Evolutionary conservation across 92 coral and sea anemone genomes (phyloP), one percentile per base, ranked within the genome.

Genomic region (Paramuricea clavata): DNA sequence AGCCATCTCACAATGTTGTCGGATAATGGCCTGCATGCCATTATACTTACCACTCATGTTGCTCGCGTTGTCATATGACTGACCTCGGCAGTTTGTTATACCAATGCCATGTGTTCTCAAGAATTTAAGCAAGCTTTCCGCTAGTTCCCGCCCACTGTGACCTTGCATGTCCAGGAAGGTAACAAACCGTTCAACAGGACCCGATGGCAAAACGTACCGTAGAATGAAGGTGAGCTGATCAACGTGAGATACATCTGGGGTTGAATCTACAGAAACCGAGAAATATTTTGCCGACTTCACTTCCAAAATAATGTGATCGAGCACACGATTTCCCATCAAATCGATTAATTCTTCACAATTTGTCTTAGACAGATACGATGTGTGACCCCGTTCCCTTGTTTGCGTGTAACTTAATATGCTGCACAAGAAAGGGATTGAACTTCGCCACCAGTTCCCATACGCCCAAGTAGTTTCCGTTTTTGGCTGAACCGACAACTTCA

Each of bases 321-420:
- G 71, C 35, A 49, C 83, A 78, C 69, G 16, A 30, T 52, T 78
- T 56, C 16, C 83, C 69, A 78, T 50, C 68, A 78, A 54, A 52
- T 49, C 43, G 43, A 78, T 78, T 22, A 78, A 78, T 56, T 78
- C 67, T 50, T 54, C 83, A 56, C 68, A 78, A 21, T 52, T 56
- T 78, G 83, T 78, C 69, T 50, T 49, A 32, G 75, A 81, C 65
- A 77, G 67, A 64, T 47, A 77, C 0, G 83, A 77, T 50, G 83
- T 77, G 69, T 77, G 83, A 50, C 85, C 83, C 23, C 69, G n/a
- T 76, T 56, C 83, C 83, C 69, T 50, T 57, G 69, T 78, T 78
- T 31, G 83, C 44, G 69, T 78, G 35, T 27, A n/a, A 30, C 44
- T 78, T 57, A 21, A 78, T 78, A 23, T 52, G 83, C 74, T 75